phyloP scores from a whole-genome alignment of 2,113 vertebrate genomes.

The Galbula dea region DNA sequence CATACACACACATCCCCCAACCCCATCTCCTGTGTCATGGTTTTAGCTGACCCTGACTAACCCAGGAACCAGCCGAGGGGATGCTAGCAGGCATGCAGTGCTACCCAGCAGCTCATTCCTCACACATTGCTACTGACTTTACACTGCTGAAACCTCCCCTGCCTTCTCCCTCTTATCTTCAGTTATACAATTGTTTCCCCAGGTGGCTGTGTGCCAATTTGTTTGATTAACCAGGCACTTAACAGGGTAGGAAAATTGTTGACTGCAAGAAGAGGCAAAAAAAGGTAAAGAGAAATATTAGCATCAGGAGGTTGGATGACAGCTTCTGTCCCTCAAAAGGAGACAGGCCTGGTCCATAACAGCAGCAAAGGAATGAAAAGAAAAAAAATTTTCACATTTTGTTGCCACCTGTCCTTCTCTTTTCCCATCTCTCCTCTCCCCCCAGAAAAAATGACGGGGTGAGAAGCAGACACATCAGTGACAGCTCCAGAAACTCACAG shows the following conservation, averaged over 20 bases:
- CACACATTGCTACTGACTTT: background rate
- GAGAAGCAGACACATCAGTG: background rate
- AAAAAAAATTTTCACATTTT: background rate
- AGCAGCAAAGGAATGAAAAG: background rate
- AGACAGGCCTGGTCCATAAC: background rate
- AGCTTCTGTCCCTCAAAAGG: background rate
- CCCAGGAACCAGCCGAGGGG: background rate
- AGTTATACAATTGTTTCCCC: background rate
- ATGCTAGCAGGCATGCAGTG: fast-evolving
- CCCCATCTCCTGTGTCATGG: too few species aligned
- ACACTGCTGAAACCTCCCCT: background rate
- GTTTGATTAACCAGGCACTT: background rate
- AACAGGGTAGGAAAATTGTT: background rate
- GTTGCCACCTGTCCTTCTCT: background rate
- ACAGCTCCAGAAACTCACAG: background rate
- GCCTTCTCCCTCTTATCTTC: background rate
- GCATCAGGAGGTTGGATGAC: background rate
- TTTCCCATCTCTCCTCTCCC: background rate
- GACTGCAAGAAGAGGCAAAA: background rate
- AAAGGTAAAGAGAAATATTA: background rate
- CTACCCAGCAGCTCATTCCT: background rate
- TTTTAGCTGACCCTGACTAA: background rate
- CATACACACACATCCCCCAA: background rate
- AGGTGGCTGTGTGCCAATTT: background rate
- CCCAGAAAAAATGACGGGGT: fast-evolving